Base-by-base conservation (phyloP, 2,888 invertebrate genomes). In the Tanaodytes sp. region DNA sequence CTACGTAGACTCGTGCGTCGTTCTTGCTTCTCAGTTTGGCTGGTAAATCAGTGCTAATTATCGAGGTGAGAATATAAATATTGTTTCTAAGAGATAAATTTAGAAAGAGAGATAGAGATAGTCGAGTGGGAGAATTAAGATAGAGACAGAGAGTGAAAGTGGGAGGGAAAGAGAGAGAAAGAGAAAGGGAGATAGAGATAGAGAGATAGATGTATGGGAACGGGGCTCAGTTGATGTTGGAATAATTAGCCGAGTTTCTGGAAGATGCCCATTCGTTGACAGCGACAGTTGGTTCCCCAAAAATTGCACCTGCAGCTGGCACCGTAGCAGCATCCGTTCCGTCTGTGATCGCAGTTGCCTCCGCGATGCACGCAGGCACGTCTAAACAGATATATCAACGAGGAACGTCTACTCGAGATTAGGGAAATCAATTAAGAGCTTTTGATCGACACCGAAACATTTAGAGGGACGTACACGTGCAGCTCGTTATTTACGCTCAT, bases 281-380 rank as follows among this genome's bases (percentile, higher is more conserved):
- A 95, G 80, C 92, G 90, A 86, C 94, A 94, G 88, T 95, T 94
- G 83, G 92, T 91, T 67, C 94, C 94, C 94, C 94, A 95, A 51
- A 94, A 88, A 86, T 94, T 94, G 89, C 94, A 95, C 72, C 94
- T 89, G 86, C 94, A 95, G 73, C 93, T 91, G 73, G 93, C 92
- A 78, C 92, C 93, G 87, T 91, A 91, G 88, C 94, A 94, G 88
- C 94, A 94, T 85, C 93, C 93, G 72, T 92, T 91, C 9, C 92
- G 92, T 69, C 93, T 89, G 84, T 93, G 92, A 86, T 94, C 94
- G 86, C 94, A 95, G 87, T 92, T 92, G 73, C 92, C 92, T 4
- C 92, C 92, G 73, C 94, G 91, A 78, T 90, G 89, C 77, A 94
- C 89, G 88, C 94, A 94, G 81, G 91, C 91, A 76, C 92, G 91